Percentiles rank a stretch among this genome's conserved stretches.
Conservation (phyloP, 1,140 invertebrate species). For the Trichonephila clavipes region DNA sequence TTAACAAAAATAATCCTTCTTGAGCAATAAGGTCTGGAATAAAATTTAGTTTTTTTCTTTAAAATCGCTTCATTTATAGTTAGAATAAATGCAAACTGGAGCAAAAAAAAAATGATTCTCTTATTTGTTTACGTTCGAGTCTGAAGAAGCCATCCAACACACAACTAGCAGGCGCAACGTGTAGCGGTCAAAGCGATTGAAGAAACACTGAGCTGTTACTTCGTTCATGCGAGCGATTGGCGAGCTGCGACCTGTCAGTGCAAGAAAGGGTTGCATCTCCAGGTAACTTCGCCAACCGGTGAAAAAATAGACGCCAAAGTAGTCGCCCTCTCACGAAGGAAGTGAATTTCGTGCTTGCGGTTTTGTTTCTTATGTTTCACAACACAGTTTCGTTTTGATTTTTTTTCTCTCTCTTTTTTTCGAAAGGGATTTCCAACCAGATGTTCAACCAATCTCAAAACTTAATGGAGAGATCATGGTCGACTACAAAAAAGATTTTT, state of each 20-base stretch:
- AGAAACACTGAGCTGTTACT: neutral
- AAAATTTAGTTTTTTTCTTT: too few species aligned
- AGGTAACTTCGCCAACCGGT: neutral
- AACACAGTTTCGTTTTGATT: too few species aligned
- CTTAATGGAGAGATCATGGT: too few species aligned
- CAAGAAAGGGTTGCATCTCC: neutral
- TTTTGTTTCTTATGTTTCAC: neutral
- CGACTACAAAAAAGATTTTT: too few species aligned
- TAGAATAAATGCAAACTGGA: too few species aligned
- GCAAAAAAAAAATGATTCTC: too few species aligned
- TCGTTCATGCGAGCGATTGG: neutral
- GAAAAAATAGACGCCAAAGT: neutral
- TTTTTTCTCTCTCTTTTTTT: neutral
- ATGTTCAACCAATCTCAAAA: neutral
- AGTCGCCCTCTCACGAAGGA: neutral
- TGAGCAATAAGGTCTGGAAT: too few species aligned
- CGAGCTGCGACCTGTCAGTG: constrained; percentile 14
- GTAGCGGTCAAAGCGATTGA: constrained; percentile 6
- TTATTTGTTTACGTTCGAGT: neutral
- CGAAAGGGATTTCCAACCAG: neutral
- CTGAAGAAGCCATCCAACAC: neutral
- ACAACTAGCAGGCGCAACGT: neutral
- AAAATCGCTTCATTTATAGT: too few species aligned
- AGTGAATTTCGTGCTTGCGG: neutral
- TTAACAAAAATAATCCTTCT: neutral